Evolutionary conservation across 2,797 vertebrate species (phyloP).

Genomic region (Syncerus caffer): DNA sequence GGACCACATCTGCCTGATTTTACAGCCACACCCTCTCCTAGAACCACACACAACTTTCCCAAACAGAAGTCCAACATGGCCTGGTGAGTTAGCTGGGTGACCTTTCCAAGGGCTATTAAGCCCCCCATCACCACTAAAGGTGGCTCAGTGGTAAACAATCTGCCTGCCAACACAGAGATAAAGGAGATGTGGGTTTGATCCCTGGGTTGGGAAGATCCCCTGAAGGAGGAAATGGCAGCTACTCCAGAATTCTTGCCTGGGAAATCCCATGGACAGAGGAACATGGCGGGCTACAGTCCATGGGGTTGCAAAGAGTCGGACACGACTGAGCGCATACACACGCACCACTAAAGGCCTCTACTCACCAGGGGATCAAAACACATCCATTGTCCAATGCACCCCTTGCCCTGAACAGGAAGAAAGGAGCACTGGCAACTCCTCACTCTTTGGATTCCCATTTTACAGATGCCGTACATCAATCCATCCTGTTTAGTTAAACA

Average conservation of each 20-base stretch:
- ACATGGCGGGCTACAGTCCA: not conserved
- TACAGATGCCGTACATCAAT: not conserved
- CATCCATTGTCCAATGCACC: not conserved
- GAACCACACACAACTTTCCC: not conserved
- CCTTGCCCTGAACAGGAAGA: not conserved
- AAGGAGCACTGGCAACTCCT: not conserved
- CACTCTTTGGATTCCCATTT: not conserved
- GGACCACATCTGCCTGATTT: not conserved
- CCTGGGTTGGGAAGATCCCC: not conserved
- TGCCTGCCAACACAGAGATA: not conserved
- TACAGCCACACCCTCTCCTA: not conserved
- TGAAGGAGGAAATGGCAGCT: not conserved
- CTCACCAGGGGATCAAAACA: not conserved
- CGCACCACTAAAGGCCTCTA: not conserved
- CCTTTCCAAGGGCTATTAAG: not conserved
- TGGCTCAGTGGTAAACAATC: not conserved
- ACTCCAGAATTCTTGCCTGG: not conserved
- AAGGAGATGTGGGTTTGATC: not conserved
- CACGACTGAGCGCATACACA: accelerated
- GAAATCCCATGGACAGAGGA: not conserved
- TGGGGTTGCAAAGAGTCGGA: not conserved
- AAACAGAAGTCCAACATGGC: not conserved
- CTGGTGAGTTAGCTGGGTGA: not conserved
- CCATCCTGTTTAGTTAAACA: too few relatives aligned
- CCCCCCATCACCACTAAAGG: not conserved